Conservation (phyloP, 64 coral and sea anemone species). For the Cladopsammia gracilis region DNA sequence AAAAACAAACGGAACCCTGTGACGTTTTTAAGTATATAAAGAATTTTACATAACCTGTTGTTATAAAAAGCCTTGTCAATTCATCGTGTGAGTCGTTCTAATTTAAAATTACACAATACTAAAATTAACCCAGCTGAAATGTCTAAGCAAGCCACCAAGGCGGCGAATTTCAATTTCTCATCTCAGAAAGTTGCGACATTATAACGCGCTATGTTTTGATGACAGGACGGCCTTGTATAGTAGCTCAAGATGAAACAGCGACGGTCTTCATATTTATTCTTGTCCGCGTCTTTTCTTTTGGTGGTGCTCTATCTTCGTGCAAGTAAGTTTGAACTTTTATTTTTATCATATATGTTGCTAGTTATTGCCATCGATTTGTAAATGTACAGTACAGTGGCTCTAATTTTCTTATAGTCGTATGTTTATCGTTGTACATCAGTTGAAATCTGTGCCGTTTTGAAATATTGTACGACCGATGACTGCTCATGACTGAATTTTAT, state of each 20-base stretch:
- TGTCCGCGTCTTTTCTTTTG: background rate
- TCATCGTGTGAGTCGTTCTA: background rate
- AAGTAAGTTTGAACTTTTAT: constrained; percentile 4
- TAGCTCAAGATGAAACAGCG: background rate
- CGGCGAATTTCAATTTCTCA: background rate
- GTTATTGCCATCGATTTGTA: background rate
- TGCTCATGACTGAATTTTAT: no score
- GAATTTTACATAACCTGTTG: background rate
- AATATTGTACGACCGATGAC: no score
- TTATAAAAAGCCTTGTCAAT: background rate
- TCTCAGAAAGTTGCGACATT: no score
- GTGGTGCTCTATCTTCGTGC: background rate
- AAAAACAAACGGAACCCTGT: background rate
- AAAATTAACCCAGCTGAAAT: background rate
- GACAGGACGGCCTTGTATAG: background rate
- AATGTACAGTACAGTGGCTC: no score
- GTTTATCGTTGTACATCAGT: no score
- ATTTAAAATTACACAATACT: background rate
- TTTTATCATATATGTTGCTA: background rate
- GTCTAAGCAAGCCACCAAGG: background rate
- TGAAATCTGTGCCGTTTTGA: no score
- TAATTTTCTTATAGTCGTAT: no score
- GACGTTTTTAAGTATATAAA: background rate
- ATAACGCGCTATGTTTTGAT: background rate
- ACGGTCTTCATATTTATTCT: background rate